Evolutionary conservation across 1,140 invertebrate genomes (phyloP), one percentile per base, ranked within the genome.

Genomic region (Papilio polytes): DNA sequence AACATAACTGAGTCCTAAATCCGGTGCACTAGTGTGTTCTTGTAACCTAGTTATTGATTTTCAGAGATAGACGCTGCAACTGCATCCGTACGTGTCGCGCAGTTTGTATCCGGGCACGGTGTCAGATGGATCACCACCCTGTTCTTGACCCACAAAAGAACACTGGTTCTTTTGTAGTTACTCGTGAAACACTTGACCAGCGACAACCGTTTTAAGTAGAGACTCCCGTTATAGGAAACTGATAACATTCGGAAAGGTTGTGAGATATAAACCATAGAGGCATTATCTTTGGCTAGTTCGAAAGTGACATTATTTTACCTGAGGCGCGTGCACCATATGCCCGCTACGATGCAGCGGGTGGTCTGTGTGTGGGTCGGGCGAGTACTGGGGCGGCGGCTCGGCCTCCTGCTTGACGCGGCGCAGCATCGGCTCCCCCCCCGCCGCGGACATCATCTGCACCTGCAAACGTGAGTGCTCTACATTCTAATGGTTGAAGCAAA

Each of bases 381-480:
- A 90, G 85, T 92, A 93, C 85, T 92, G 91, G 48, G 89, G 89
- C 72, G 91, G 85, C 3, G 89, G 91, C 59, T 94, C 93, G 1
- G 88, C 89, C 79, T 94, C 93, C 78, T 94, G 93, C 81, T 94
- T 94, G n/a, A 94, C 93, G 8, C 93, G 88, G 2, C 91, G 88
- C 73, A 94, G 81, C 85, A 93, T 84, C 36, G 88, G 89, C 77
- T 94, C 93, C 31, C 90, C 91, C 72, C 87, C 90, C 80, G 92
- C 93, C 22, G 89, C 90, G 26, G 91, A 92, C 92, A 94, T 94
- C 90, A 94, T 93, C 84, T 93, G 92, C 83, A 93, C 93, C 93
- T 93, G 85, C 10, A 85, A 89, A 80, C 78, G 81, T 20, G 56
- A 82, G 63, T 70, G 63, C 13, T 70, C 63, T 70, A 70, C 22